Conservation (phyloP, 2,113 vertebrate species). For the Actenoides lindsayi region DNA sequence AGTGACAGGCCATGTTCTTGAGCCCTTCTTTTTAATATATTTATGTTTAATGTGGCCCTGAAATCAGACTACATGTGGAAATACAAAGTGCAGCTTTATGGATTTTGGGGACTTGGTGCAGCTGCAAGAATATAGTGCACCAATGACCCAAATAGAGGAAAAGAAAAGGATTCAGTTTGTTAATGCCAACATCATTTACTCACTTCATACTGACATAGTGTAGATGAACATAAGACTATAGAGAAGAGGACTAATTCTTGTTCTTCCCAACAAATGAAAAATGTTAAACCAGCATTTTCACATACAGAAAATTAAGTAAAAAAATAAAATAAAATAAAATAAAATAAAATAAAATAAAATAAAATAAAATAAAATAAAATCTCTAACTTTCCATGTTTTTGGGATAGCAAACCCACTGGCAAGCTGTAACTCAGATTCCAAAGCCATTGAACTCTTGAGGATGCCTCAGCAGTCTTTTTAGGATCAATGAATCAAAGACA, state of each 20-base stretch:
- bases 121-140: not conserved
- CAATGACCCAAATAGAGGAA: not conserved
- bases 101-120: not conserved
- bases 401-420: not conserved
- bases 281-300: not conserved
- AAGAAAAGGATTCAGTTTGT: not conserved
- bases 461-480: not conserved
- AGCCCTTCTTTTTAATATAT: not conserved
- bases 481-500: constrained; percentile 46
- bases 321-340: not conserved
- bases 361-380: too few species aligned
- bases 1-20: not conserved
- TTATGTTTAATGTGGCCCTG: not conserved
- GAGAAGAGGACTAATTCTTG: not conserved
- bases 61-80: not conserved
- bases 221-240: not conserved
- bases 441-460: not conserved
- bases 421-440: constrained; percentile 2
- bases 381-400: not conserved
- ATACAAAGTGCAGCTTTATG: not conserved
- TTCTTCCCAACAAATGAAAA: not conserved
- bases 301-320: not conserved
- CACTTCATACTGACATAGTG: not conserved
- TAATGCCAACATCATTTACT: not conserved
- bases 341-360: not conserved